These are phyloP conservation scores for Carcina quercana DNA, from an alignment of 2,888 invertebrate genomes.

Conservation along the genomic window DNA sequence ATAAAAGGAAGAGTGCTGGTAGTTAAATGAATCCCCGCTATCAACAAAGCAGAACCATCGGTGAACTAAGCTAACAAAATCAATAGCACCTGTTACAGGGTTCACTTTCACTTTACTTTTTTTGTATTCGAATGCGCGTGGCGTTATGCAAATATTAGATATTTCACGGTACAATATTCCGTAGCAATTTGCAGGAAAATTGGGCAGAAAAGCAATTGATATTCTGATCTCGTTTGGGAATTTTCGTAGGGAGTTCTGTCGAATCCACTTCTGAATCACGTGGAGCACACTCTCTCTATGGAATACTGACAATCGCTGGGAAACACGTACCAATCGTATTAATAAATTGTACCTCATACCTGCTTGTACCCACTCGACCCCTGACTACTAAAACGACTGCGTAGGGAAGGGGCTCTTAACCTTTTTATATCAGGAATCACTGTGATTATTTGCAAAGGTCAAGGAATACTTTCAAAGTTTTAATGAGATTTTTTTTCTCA, in stretches of 20 bases:
- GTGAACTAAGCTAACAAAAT: slow-evolving; percentile 41
- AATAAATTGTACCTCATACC: slow-evolving; percentile 11
- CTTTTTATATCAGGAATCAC: too few species aligned
- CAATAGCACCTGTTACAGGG: slow-evolving; percentile 55
- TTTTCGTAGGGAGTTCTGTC: slow-evolving; percentile 50
- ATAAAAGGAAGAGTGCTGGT: too few species aligned
- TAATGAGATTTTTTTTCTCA: too few species aligned
- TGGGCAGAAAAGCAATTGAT: slow-evolving; percentile 62
- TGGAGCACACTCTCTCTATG: slow-evolving; percentile 24
- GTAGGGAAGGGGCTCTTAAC: too few species aligned
- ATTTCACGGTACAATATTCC: slow-evolving; percentile 55
- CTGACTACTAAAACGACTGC: too few species aligned
- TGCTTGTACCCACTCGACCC: too few species aligned
- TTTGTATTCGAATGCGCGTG: slow-evolving; percentile 40
- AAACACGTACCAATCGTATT: slow-evolving; percentile 11
- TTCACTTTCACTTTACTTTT: slow-evolving; percentile 52
- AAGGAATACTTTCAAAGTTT: too few species aligned
- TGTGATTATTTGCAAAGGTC: too few species aligned
- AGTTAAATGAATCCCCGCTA: too few species aligned
- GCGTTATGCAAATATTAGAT: slow-evolving; percentile 56
- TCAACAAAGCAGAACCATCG: slow-evolving; percentile 25
- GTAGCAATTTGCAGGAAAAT: slow-evolving; percentile 62
- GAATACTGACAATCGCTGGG: slow-evolving; percentile 19
- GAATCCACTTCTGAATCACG: slow-evolving; percentile 49
- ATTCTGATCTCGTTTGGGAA: slow-evolving; percentile 61